Percentiles rank a stretch among this genome's conserved stretches.
phyloP scores from a whole-genome alignment of 2,113 vertebrate genomes.

The Grallaria varia region DNA sequence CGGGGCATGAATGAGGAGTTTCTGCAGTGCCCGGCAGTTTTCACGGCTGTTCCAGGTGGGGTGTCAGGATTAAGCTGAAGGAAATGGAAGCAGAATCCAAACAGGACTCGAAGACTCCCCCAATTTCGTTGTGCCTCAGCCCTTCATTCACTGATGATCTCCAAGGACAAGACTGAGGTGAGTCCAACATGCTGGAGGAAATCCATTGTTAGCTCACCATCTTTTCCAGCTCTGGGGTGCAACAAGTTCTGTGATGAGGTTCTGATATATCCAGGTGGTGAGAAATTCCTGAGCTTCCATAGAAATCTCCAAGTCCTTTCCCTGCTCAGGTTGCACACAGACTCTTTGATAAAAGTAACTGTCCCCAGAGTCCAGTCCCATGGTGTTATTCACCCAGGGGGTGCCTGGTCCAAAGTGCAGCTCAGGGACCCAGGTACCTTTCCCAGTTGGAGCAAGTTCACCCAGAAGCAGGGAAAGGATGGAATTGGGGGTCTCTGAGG shows the following conservation, averaged over 20 bases:
- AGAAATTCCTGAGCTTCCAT: neutral
- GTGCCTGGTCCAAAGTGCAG: neutral
- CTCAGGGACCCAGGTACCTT: neutral
- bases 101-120: neutral
- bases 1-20: neutral
- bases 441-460: neutral
- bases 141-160: neutral
- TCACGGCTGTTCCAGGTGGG: neutral
- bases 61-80: neutral
- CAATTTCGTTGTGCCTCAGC: too few species aligned
- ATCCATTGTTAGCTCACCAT: neutral
- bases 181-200: neutral
- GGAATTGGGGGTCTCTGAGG: neutral
- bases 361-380: neutral
- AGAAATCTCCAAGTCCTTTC: neutral
- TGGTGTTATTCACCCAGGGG: neutral
- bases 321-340: neutral
- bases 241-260: neutral
- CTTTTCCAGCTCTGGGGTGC: neutral
- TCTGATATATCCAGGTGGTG: neutral
- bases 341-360: neutral
- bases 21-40: neutral
- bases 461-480: neutral
- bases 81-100: neutral
- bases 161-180: neutral